These are phyloP conservation scores for Pseudochromis fuscus DNA, from an alignment of 2,797 vertebrate species.

Conservation along the genomic window DNA sequence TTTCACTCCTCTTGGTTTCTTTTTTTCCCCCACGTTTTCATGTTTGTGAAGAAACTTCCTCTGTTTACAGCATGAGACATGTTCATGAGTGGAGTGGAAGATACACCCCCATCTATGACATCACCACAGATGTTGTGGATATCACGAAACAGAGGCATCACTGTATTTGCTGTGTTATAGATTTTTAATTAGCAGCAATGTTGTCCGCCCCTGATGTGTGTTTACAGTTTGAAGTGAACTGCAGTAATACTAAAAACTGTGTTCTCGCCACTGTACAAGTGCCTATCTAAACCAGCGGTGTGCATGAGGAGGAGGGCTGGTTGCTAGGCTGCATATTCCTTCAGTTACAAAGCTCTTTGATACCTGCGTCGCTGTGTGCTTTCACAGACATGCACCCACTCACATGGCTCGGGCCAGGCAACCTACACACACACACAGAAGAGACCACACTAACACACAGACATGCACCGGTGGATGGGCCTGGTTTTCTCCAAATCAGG, in stretches of 20 bases:
- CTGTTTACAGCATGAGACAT: too few species aligned
- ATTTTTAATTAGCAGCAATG: background rate
- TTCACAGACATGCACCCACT: constrained; percentile 62
- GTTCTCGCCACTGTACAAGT: constrained; percentile 11
- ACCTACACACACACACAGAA: constrained; percentile 28
- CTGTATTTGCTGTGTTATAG: background rate
- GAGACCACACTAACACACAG: constrained; percentile 27
- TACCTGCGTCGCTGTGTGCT: constrained; percentile 58
- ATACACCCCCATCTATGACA: too few species aligned
- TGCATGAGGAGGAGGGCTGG: constrained; percentile 64
- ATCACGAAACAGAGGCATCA: too few species aligned
- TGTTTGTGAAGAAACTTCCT: background rate
- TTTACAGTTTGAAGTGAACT: constrained; percentile 11
- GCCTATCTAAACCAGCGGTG: constrained; percentile 52
- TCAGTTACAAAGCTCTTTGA: constrained; percentile 62
- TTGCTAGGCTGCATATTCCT: constrained; percentile 74
- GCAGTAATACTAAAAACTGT: constrained; percentile 19
- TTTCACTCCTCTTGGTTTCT: constrained; percentile 5
- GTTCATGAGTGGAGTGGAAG: too few species aligned
- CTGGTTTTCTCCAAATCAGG: constrained; percentile 48
- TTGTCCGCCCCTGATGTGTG: constrained; percentile 2
- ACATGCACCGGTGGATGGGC: constrained; percentile 18
- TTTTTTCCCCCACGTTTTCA: background rate
- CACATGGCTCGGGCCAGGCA: constrained; percentile 39
- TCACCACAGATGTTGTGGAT: too few species aligned